A percentile compares a stretch with the other conserved stretches of the same genome.
These are phyloP conservation scores for Drosophila gunungcola DNA, from an alignment of 1,140 invertebrate species.

Conservation along the genomic window DNA sequence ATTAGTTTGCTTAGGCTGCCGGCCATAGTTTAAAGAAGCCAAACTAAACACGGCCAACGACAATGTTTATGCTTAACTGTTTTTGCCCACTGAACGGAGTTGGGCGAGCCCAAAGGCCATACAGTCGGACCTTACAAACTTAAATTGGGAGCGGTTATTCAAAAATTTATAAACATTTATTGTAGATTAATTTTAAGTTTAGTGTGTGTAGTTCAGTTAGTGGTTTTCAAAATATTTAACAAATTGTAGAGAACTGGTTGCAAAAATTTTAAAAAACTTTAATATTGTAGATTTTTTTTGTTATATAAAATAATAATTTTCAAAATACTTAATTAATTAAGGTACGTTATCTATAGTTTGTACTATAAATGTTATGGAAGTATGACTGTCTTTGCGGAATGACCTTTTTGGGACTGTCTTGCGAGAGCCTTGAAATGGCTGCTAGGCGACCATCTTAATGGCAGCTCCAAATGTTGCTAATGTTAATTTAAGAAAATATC, in stretches of 20 bases:
- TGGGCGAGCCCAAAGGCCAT: conserved; percentile 38
- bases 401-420: conserved; percentile 30
- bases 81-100: conserved; percentile 50
- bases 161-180: too few species aligned
- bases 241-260: too few species aligned
- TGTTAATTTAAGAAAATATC: conserved; percentile 82
- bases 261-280: not conserved
- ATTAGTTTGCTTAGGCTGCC: conserved; percentile 62
- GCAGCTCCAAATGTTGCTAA: conserved; percentile 76
- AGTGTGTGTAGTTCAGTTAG: too few species aligned
- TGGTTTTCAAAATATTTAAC: too few species aligned
- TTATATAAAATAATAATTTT: too few species aligned
- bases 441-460: conserved; percentile 65
- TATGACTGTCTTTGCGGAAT: conserved; percentile 16
- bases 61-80: conserved; percentile 52
- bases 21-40: conserved; percentile 59
- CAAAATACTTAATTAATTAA: too few species aligned
- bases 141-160: too few species aligned
- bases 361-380: not conserved
- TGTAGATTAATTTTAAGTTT: too few species aligned
- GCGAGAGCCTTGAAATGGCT: conserved; percentile 47
- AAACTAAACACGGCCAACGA: conserved; percentile 42
- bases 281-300: not conserved
- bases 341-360: too few species aligned
- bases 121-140: not conserved